phyloP scores from a whole-genome alignment of 2,797 vertebrate genomes.

The Pangasius sanitwongsei region DNA sequence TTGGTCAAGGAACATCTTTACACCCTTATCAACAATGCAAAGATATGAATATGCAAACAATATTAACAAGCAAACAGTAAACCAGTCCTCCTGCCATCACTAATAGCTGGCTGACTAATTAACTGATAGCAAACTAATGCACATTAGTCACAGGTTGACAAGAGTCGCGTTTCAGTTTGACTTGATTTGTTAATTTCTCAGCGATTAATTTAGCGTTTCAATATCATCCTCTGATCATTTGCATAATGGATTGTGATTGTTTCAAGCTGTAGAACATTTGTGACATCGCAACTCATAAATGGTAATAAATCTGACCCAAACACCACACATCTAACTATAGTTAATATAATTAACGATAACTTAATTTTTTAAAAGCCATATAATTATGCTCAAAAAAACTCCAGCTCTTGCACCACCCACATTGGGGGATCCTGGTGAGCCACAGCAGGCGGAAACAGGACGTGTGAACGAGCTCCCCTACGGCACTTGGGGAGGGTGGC shows the following conservation, averaged over 20 bases:
- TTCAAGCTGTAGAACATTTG: too few relatives aligned
- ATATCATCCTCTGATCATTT: background rate
- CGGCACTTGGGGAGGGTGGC: slow-evolving; percentile 5
- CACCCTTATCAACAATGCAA: background rate
- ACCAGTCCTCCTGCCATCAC: background rate
- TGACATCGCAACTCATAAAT: background rate
- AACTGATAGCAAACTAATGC: background rate
- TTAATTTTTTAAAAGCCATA: background rate
- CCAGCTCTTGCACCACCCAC: slow-evolving; percentile 16
- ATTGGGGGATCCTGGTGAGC: background rate
- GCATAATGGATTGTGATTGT: background rate
- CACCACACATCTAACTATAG: too few relatives aligned
- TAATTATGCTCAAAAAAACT: background rate
- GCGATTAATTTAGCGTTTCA: background rate
- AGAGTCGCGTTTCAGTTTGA: background rate
- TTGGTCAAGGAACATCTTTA: background rate
- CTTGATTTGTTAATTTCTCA: background rate
- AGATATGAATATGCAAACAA: background rate
- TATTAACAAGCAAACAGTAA: background rate
- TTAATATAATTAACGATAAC: background rate
- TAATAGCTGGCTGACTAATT: background rate
- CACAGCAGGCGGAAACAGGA: slow-evolving; percentile 23
- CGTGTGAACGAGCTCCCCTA: slow-evolving; percentile 18
- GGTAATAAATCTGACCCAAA: background rate
- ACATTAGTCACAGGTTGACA: background rate